Evolutionary conservation across 2,113 vertebrate species (phyloP).

Genomic region (Pelobates fuscus): DNA sequence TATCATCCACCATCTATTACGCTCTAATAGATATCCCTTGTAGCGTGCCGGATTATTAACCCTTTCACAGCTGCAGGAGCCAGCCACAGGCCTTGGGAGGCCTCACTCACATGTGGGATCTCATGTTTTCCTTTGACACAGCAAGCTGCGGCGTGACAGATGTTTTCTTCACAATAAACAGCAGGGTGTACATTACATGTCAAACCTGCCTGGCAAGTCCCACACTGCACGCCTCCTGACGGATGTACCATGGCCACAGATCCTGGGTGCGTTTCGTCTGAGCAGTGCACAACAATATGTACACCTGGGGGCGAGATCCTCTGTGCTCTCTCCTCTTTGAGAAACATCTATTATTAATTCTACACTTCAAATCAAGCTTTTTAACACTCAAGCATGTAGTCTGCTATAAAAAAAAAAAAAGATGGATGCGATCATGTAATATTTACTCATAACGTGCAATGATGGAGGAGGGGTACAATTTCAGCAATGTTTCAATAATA

Average conservation of each 20-base stretch:
- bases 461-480: too few relatives aligned
- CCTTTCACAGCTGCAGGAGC: not conserved
- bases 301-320: not conserved
- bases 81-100: not conserved
- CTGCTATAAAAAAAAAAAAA: too few relatives aligned
- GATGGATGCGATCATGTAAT: too few relatives aligned
- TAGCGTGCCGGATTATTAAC: not conserved
- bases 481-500: too few relatives aligned
- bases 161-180: not conserved
- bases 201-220: not conserved
- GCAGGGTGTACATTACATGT: not conserved
- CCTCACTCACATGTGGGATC: not conserved
- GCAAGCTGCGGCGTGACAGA: not conserved
- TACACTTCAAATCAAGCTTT: too few relatives aligned
- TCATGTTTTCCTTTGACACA: not conserved
- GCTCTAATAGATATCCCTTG: constrained; percentile 24
- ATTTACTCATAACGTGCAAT: too few relatives aligned
- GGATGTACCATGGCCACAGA: not conserved
- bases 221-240: not conserved
- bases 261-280: not conserved
- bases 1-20: constrained; percentile 26
- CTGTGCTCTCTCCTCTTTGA: not conserved
- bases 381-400: too few relatives aligned
- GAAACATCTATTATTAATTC: too few relatives aligned
- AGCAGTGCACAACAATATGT: not conserved